Conservation (phyloP, 2,888 invertebrate genomes). For the Steinernema carpocapsae region DNA sequence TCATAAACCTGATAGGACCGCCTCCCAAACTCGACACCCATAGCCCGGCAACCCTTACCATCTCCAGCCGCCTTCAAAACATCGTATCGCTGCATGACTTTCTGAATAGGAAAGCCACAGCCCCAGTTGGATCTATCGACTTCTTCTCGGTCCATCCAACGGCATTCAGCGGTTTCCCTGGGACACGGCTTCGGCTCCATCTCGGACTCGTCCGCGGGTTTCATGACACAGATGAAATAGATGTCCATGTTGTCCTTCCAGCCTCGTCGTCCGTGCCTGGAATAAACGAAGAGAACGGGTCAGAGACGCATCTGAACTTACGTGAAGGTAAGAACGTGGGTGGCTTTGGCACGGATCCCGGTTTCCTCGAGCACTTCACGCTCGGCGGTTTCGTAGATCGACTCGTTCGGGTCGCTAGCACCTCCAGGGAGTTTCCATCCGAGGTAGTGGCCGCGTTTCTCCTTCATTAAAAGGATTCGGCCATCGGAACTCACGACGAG, state of each 20-base stretch:
- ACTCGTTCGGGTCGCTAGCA: constrained; percentile 76
- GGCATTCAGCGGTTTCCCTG: constrained; percentile 44
- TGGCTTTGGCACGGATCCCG: constrained; percentile 73
- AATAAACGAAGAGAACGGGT: not conserved
- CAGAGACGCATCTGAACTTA: constrained; percentile 21
- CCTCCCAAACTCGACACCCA: not conserved
- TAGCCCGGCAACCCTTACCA: not conserved
- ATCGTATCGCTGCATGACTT: not conserved
- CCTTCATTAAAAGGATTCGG: constrained; percentile 82
- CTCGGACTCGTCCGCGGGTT: constrained; percentile 48
- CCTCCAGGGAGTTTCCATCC: constrained; percentile 92
- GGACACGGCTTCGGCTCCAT: constrained; percentile 46
- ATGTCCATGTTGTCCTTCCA: constrained; percentile 36
- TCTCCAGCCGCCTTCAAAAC: not conserved
- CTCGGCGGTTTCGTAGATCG: constrained; percentile 80
- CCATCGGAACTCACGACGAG: constrained; percentile 81
- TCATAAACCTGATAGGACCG: not conserved
- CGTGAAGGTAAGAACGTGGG: constrained; percentile 46
- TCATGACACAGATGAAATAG: constrained; percentile 51
- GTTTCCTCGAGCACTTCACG: constrained; percentile 91
- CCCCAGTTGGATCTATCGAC: not conserved
- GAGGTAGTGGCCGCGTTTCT: constrained; percentile 74
- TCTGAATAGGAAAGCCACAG: not conserved
- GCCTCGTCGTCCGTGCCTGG: not conserved
- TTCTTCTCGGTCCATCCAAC: constrained; percentile 44